Conservation (phyloP, 1,140 invertebrate genomes). For the Andrena cerasifolii region DNA sequence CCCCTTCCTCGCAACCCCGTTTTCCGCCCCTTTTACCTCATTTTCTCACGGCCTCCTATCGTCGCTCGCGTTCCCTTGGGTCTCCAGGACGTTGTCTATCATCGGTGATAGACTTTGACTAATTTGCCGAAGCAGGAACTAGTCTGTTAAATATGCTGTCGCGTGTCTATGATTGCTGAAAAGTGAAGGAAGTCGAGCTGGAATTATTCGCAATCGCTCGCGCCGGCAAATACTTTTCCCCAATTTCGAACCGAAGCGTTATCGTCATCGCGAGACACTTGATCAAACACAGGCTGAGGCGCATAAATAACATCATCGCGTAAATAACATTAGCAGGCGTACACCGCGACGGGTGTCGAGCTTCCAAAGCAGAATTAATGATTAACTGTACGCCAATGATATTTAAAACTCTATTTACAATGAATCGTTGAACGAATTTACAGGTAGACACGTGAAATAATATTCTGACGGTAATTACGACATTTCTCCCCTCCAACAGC, state of each 20-base stretch:
- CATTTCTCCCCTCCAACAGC: too few relatives aligned
- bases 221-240: constrained; percentile 60
- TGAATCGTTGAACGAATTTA: background rate
- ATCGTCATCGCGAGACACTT: constrained; percentile 67
- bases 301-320: constrained; percentile 66
- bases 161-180: constrained; percentile 46
- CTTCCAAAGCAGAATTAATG: constrained; percentile 41
- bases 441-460: too few relatives aligned
- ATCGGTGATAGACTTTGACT: constrained; percentile 3
- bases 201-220: constrained; percentile 63
- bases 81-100: background rate
- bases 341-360: constrained; percentile 30
- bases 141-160: too few relatives aligned
- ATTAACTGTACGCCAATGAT: background rate
- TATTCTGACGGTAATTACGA: too few relatives aligned
- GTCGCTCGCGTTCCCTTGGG: background rate
- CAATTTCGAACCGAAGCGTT: constrained; percentile 55
- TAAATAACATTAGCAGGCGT: constrained; percentile 67
- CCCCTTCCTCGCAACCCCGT: background rate
- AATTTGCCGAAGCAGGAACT: too few relatives aligned
- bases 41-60: background rate
- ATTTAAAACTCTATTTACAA: background rate
- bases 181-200: constrained; percentile 42
- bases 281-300: constrained; percentile 61
- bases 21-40: background rate